Evolutionary conservation across 2,888 invertebrate species (phyloP).

Genomic region (Oscheius myriophilus): DNA sequence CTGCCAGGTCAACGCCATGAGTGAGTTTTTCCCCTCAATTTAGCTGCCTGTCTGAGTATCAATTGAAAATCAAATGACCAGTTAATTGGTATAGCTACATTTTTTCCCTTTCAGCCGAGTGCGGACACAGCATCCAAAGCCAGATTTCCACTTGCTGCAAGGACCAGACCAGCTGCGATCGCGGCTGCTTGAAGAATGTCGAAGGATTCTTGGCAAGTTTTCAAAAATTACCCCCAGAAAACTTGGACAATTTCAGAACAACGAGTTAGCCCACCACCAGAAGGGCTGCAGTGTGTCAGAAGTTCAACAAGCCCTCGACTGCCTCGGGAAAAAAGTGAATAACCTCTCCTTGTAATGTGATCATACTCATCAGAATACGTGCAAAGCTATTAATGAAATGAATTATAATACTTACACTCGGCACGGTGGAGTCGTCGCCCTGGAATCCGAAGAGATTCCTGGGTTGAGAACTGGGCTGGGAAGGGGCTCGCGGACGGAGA

Average conservation of each 20-base stretch:
- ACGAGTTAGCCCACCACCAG: constrained; percentile 21
- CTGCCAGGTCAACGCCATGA: constrained; percentile 32
- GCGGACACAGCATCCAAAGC: constrained; percentile 32
- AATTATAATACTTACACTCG: constrained; percentile 19
- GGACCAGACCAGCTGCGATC: constrained; percentile 36
- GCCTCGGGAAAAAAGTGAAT: constrained; percentile 28
- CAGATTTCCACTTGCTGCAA: constrained; percentile 43
- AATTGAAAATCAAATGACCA: too few species aligned
- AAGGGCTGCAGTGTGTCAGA: constrained; percentile 30
- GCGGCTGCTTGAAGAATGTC: constrained; percentile 34
- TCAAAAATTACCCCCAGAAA: not conserved
- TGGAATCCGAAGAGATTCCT: constrained; percentile 53
- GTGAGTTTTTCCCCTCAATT: constrained; percentile 1
- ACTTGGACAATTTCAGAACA: constrained; percentile 14
- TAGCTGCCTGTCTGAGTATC: not conserved
- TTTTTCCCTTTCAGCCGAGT: constrained; percentile 29
- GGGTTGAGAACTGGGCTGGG: constrained; percentile 13
- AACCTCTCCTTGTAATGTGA: constrained; percentile 12
- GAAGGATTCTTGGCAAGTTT: constrained; percentile 34
- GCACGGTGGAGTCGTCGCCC: constrained; percentile 5
- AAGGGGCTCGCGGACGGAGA: constrained; percentile 33
- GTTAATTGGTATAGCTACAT: too few species aligned
- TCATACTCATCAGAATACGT: constrained; percentile 12
- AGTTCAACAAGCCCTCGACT: constrained; percentile 25
- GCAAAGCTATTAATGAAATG: constrained; percentile 33